Conservation (phyloP, 2,888 invertebrate species). For the Spodoptera littoralis region DNA sequence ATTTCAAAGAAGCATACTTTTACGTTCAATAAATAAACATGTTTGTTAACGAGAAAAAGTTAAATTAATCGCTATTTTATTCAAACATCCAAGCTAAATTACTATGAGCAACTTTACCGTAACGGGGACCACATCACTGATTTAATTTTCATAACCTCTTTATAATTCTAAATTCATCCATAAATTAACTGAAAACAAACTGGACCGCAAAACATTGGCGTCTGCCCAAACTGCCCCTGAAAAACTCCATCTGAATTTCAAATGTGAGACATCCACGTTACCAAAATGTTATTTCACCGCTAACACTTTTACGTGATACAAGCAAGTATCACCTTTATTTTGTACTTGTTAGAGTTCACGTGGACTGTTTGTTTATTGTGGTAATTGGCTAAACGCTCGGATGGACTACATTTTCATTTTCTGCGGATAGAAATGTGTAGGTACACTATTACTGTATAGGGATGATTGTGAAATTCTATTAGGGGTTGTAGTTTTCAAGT, state of each 20-base stretch:
- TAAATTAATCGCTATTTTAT: conserved; percentile 50
- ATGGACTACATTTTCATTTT: conserved; percentile 74
- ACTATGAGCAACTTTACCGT: conserved; percentile 29
- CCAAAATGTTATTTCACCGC: conserved; percentile 65
- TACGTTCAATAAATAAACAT: conserved; percentile 29
- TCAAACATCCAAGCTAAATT: conserved; percentile 43
- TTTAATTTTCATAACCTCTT: conserved; percentile 61
- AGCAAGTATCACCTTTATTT: conserved; percentile 48
- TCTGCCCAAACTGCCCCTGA: conserved; percentile 69
- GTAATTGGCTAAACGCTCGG: conserved; percentile 72
- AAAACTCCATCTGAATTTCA: conserved; percentile 79
- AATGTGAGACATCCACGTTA: conserved; percentile 69
- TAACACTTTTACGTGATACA: conserved; percentile 42
- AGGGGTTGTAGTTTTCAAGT: conserved; percentile 14
- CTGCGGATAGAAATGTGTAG: conserved; percentile 56
- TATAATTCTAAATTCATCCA: conserved; percentile 66
- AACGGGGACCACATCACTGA: conserved; percentile 45
- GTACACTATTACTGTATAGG: conserved; percentile 54
- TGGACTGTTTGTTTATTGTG: conserved; percentile 41
- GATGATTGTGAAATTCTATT: conserved; percentile 43
- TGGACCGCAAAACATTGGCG: conserved; percentile 75
- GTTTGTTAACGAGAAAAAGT: conserved; percentile 40
- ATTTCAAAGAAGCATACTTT: conserved; percentile 11
- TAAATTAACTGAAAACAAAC: conserved; percentile 81
- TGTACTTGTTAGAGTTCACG: conserved; percentile 24